These are phyloP conservation scores for Parnassius apollo DNA, from an alignment of 2,888 invertebrate genomes.

Conservation along the genomic window DNA sequence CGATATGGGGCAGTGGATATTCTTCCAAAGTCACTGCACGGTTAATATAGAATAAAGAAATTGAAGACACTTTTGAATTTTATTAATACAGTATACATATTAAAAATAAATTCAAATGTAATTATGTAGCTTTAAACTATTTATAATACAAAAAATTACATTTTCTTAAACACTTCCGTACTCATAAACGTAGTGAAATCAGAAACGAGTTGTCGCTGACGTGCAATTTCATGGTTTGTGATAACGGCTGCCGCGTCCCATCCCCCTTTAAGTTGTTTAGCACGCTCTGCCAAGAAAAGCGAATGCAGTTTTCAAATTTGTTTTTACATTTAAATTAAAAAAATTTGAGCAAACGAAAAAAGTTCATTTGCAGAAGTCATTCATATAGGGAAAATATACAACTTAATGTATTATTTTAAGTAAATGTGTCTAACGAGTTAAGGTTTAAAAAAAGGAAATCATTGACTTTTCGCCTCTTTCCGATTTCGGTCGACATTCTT, in stretches of 20 bases:
- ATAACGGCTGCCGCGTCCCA: conserved; percentile 6
- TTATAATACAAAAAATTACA: conserved; percentile 1
- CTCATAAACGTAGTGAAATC: conserved; percentile 17
- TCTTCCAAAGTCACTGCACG: too few relatives aligned
- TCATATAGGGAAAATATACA: too few relatives aligned
- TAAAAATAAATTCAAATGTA: neutral
- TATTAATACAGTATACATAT: too few relatives aligned
- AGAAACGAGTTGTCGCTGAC: conserved; percentile 22
- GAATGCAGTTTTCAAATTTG: conserved; percentile 18
- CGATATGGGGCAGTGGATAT: too few relatives aligned
- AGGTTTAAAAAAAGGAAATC: neutral
- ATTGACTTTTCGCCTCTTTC: neutral
- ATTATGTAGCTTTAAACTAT: neutral
- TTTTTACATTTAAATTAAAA: neutral
- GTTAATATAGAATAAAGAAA: too few relatives aligned
- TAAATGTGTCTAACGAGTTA: too few relatives aligned
- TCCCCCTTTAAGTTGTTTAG: neutral
- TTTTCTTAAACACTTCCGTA: conserved; percentile 7
- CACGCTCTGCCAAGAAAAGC: neutral
- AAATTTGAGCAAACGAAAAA: neutral
- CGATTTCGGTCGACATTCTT: conserved; percentile 7
- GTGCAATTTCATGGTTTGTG: conserved; percentile 27
- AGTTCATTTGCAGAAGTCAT: too few relatives aligned
- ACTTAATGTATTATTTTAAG: too few relatives aligned
- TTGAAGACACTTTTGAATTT: too few relatives aligned